phyloP scores from a whole-genome alignment of 2,888 invertebrate species.

The Phrixothrix hirtus region DNA sequence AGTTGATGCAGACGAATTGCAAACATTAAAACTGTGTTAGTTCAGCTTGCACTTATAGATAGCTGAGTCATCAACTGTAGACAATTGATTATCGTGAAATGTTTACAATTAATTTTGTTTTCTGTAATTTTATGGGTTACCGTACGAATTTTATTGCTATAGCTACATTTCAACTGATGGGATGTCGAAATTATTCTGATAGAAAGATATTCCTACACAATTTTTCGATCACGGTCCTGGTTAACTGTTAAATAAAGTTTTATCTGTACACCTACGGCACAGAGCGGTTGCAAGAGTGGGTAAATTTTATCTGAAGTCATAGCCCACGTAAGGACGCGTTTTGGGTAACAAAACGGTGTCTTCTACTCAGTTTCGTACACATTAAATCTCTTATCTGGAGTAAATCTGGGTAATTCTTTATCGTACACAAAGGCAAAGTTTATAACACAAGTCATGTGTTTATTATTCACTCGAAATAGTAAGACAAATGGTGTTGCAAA shows the following conservation, averaged over 20 bases:
- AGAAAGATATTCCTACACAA: no score
- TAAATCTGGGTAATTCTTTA: conserved; percentile 22
- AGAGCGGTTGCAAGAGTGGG: conserved; percentile 19
- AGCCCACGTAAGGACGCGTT: conserved; percentile 19
- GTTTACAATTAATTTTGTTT: conserved; percentile 18
- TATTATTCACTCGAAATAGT: conserved; percentile 26
- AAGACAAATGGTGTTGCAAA: conserved; percentile 30
- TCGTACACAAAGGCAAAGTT: conserved; percentile 16
- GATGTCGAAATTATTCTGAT: no score
- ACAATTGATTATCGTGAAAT: conserved; percentile 16
- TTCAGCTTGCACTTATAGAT: conserved; percentile 20
- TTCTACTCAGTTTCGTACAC: conserved; percentile 8
- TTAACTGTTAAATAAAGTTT: no score
- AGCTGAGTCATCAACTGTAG: conserved; percentile 10
- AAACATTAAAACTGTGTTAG: conserved; percentile 20
- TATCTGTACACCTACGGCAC: conserved; percentile 17
- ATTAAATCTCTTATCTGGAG: conserved; percentile 15
- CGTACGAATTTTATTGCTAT: conserved; percentile 1
- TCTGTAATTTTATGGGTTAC: background rate
- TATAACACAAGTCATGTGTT: conserved; percentile 27
- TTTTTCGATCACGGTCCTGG: no score
- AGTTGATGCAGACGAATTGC: conserved; percentile 16
- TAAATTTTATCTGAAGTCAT: conserved; percentile 24
- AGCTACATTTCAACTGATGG: no score
- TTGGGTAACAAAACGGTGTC: conserved; percentile 14